phyloP scores from a whole-genome alignment of 64 coral and sea anemone genomes.

The Montipora efflorescens region DNA sequence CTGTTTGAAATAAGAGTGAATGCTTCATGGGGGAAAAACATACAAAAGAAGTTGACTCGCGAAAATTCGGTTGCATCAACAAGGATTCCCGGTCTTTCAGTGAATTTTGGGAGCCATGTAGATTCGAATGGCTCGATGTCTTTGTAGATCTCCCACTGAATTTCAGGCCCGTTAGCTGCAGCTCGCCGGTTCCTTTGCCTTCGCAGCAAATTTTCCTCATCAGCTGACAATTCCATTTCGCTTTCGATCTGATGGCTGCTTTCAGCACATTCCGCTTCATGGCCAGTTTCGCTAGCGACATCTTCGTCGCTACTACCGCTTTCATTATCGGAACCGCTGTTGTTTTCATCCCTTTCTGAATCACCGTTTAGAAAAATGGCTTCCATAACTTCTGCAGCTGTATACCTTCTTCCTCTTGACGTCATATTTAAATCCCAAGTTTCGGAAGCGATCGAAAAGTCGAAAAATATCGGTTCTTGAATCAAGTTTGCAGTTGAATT shows the following conservation, averaged over 20 bases:
- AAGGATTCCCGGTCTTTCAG: conserved; percentile 53
- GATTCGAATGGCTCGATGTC: conserved; percentile 50
- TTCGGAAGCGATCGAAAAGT: neutral
- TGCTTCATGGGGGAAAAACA: conserved; percentile 66
- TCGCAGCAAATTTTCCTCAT: neutral
- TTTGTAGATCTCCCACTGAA: conserved; percentile 52
- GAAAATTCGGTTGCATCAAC: conserved; percentile 58
- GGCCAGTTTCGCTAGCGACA: neutral
- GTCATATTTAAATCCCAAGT: neutral
- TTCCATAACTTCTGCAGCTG: neutral
- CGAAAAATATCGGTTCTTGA: neutral
- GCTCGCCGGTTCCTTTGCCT: neutral
- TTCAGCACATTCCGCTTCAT: neutral
- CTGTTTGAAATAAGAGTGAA: conserved; percentile 59
- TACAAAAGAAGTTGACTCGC: conserved; percentile 60
- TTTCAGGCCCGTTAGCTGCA: neutral
- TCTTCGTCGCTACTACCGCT: neutral
- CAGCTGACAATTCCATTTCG: neutral
- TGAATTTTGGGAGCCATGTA: conserved; percentile 55
- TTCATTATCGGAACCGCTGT: neutral
- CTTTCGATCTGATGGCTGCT: neutral
- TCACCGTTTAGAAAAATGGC: neutral
- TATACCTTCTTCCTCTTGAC: neutral
- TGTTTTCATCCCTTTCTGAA: neutral
- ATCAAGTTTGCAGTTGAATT: neutral